phyloP scores from a whole-genome alignment of 2,113 vertebrate genomes.

The Zosterops hypoxanthus region DNA sequence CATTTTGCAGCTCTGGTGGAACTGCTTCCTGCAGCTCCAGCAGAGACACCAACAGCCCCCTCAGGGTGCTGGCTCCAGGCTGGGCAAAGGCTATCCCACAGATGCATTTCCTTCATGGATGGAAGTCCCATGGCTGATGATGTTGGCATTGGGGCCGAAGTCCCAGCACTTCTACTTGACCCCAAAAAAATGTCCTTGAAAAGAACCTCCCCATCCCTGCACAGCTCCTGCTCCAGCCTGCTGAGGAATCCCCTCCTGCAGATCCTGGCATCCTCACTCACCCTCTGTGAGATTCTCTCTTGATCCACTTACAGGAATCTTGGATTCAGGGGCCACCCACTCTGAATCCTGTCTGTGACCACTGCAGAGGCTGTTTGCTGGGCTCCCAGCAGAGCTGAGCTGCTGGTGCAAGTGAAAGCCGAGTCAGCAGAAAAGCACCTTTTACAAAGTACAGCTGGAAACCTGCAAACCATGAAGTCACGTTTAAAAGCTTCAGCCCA shows the following conservation, averaged over 20 bases:
- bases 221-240: background rate
- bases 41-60: background rate
- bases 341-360: rapidly evolving
- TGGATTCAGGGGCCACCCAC: background rate
- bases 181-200: background rate
- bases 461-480: background rate
- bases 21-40: background rate
- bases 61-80: rapidly evolving
- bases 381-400: background rate
- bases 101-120: rapidly evolving
- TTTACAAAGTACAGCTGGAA: background rate
- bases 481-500: background rate
- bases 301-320: background rate
- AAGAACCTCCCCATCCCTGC: background rate
- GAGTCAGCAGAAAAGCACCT: background rate
- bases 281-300: background rate
- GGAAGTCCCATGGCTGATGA: background rate
- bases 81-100: rapidly evolving
- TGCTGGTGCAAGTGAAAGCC: rapidly evolving
- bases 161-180: background rate
- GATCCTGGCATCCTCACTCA: background rate
- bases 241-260: background rate
- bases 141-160: rapidly evolving
- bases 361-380: rapidly evolving
- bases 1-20: rapidly evolving